Evolutionary conservation across 1,140 invertebrate species (phyloP), one percentile per base, ranked within the genome.

Genomic region (Drosophila sulfurigaster): DNA sequence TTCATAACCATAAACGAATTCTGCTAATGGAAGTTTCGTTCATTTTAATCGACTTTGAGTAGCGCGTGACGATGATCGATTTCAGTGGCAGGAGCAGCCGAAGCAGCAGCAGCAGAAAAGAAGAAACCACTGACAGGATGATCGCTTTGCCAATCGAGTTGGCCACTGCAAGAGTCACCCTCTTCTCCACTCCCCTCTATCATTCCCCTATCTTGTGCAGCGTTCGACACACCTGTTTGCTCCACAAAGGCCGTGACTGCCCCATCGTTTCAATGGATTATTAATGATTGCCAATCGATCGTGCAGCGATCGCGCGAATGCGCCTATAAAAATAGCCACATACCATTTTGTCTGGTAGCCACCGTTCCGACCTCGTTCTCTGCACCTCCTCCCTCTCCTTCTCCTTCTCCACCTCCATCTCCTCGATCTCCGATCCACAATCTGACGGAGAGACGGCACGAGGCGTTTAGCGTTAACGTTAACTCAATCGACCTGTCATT

Each of bases 401-500:
- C 10, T 20, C 2, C 16, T 25, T 0, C 38, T 38, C 10, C 35
- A 1, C 35, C 35, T 38, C 10, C 35, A 38, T 10, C 38, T 0
- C 11, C 30, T 5, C 15, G 16, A n/a, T 32, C 48, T 11, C 45
- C 67, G 20, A 28, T 30, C 6, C 46, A 1, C 10, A 7, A 15
- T 16, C 45, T 32, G 16, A 32, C 41, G 46, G 28, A 68, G 66
- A 52, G 57, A 66, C 71, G 67, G 66, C 67, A 69, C 76, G 78
- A 81, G 82, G 86, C 82, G 86, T 91, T 91, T 91, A 91, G 90
- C 78, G 90, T 80, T 90, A 91, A 91, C 90, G 82, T 88, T 88
- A 91, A 91, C 82, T 91, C 90, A 90, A 91, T 91, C 91, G 90
- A 91, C 85, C 91, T 92, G 83, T 91, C 91, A 92, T 91, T 91